Evolutionary conservation across 2,797 vertebrate species (phyloP).

Genomic region (Sebastiscus albofasciatus): DNA sequence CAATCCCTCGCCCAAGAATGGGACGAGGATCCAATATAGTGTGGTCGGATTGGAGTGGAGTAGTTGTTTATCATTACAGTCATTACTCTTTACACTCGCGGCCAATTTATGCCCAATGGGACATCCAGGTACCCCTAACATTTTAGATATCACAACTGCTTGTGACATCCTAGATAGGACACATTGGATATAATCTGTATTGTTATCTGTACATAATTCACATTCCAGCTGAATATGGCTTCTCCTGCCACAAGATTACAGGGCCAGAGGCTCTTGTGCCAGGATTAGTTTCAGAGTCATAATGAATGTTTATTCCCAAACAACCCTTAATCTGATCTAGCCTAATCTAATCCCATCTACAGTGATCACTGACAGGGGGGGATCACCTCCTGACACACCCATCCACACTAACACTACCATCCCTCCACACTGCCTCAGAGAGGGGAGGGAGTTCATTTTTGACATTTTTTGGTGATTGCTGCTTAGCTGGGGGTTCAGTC

Average conservation of each 20-base stretch:
- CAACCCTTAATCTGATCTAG: constrained; percentile 70
- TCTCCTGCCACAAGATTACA: constrained; percentile 41
- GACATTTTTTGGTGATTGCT: constrained; percentile 41
- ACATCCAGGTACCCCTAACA: neutral
- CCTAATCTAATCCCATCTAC: constrained; percentile 74
- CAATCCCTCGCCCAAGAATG: neutral
- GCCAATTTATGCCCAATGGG: neutral
- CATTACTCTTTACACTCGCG: neutral
- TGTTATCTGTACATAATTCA: neutral
- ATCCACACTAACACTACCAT: neutral
- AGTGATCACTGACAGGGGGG: constrained; percentile 44
- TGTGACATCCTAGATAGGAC: neutral
- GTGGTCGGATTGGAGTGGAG: neutral
- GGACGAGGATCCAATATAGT: neutral
- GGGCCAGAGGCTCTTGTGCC: constrained; percentile 25
- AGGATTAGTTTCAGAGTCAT: constrained; percentile 64
- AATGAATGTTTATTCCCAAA: constrained; percentile 73
- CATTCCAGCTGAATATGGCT: neutral
- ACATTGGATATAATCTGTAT: neutral
- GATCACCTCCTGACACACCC: constrained; percentile 19
- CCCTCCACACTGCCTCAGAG: neutral
- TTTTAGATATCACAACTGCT: neutral
- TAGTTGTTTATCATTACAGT: neutral
- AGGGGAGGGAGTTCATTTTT: constrained; percentile 19
- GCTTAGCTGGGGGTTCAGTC: constrained; percentile 2